phyloP scores from a whole-genome alignment of 2,888 invertebrate genomes.

The Hypsopygia costalis region DNA sequence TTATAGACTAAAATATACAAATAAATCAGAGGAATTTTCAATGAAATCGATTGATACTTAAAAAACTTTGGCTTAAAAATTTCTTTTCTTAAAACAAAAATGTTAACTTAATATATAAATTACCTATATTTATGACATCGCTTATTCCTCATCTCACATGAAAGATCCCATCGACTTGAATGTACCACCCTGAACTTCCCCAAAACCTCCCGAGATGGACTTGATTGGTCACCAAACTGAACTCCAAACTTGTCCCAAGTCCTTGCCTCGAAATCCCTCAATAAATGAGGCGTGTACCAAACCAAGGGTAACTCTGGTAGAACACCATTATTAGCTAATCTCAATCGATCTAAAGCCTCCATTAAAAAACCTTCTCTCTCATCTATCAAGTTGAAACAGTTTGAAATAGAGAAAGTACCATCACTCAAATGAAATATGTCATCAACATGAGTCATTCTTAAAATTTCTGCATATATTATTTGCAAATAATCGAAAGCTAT shows the following conservation, averaged over 20 bases:
- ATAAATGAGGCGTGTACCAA: constrained; percentile 85
- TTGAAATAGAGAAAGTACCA: constrained; percentile 84
- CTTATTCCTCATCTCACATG: constrained; percentile 71
- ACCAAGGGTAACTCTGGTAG: constrained; percentile 80
- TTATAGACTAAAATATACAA: no score
- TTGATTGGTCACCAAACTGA: constrained; percentile 84
- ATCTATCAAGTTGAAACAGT: constrained; percentile 84
- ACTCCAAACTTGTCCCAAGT: constrained; percentile 80
- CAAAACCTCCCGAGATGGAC: constrained; percentile 83
- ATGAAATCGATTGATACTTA: no score
- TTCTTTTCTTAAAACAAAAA: no score
- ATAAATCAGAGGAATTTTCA: no score
- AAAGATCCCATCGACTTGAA: constrained; percentile 91
- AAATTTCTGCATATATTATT: constrained; percentile 85
- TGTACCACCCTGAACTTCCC: constrained; percentile 87
- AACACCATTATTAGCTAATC: constrained; percentile 78
- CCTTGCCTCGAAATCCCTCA: constrained; percentile 60
- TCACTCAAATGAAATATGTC: constrained; percentile 91
- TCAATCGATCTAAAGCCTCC: constrained; percentile 81
- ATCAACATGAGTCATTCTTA: constrained; percentile 85
- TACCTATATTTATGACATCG: constrained; percentile 53
- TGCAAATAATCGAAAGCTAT: constrained; percentile 84
- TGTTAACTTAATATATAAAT: no score
- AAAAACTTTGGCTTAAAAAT: no score
- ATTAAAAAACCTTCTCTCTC: constrained; percentile 86